phyloP scores from a whole-genome alignment of 2,113 vertebrate genomes.

The Mungos mungo region DNA sequence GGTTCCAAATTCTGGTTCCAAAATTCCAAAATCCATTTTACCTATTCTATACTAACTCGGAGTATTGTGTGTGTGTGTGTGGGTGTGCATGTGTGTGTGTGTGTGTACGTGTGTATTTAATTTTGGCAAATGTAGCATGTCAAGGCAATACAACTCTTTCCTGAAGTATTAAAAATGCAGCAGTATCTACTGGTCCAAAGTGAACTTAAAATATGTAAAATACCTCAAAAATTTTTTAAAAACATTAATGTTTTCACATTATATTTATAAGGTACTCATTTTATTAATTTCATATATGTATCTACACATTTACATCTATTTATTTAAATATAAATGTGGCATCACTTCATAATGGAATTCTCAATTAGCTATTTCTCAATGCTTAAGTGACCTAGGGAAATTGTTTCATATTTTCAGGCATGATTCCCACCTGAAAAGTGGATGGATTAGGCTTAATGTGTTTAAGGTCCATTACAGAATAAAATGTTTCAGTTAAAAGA shows the following conservation, averaged over 20 bases:
- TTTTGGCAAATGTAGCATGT: background rate
- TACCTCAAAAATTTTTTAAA: background rate
- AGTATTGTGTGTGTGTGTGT: background rate
- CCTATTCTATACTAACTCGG: background rate
- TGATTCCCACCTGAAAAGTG: background rate
- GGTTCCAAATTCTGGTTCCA: too few relatives aligned
- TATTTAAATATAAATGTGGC: background rate
- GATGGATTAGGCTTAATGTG: background rate
- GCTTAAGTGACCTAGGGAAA: background rate
- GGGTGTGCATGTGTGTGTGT: background rate
- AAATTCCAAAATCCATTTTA: background rate
- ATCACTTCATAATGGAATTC: background rate
- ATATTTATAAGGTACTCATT: background rate
- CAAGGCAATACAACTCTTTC: background rate
- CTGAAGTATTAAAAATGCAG: background rate
- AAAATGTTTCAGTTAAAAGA: background rate
- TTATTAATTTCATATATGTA: background rate
- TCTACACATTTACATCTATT: background rate
- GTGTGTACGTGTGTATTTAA: too few relatives aligned
- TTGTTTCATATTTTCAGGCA: background rate
- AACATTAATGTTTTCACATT: background rate
- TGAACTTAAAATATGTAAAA: constrained; percentile 14
- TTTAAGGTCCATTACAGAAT: background rate
- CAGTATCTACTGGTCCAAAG: background rate
- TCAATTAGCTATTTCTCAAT: background rate